Evolutionary conservation across 2,888 invertebrate species (phyloP).

Genomic region (Atherix ibis): DNA sequence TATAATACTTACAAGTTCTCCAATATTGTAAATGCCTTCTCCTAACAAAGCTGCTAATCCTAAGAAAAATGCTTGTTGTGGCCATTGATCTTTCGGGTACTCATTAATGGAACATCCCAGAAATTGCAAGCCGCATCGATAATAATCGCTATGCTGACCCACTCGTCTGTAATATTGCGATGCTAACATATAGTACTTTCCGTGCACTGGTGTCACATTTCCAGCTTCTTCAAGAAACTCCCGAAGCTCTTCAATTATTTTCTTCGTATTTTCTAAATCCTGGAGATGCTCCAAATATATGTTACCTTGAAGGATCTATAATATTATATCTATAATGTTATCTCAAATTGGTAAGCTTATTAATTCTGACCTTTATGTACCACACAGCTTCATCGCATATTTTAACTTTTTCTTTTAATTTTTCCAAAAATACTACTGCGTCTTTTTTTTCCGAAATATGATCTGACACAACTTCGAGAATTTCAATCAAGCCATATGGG

Average conservation of each 20-base stretch:
- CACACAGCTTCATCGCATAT: conserved; percentile 73
- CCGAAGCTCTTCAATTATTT: conserved; percentile 76
- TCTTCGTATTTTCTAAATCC: conserved; percentile 62
- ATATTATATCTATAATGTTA: conserved; percentile 7
- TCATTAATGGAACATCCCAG: conserved; percentile 58
- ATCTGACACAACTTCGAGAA: conserved; percentile 56
- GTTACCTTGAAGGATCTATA: conserved; percentile 64
- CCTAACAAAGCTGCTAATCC: conserved; percentile 89
- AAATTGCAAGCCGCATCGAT: conserved; percentile 79
- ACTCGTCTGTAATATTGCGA: conserved; percentile 71
- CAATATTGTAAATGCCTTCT: conserved; percentile 91
- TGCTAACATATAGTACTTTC: conserved; percentile 82
- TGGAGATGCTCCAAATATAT: conserved; percentile 62
- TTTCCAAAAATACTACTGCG: conserved; percentile 75
- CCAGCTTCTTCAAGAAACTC: conserved; percentile 74
- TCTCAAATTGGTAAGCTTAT: not conserved
- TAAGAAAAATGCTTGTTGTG: conserved; percentile 74
- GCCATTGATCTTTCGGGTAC: conserved; percentile 46
- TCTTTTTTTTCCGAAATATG: conserved; percentile 68
- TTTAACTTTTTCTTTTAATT: conserved; percentile 74
- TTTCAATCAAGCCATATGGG: conserved; percentile 81
- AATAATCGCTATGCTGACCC: conserved; percentile 88
- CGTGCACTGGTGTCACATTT: conserved; percentile 86
- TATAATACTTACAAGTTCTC: conserved; percentile 60
- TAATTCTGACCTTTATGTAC: conserved; percentile 22